Base-by-base conservation (phyloP, 2,888 invertebrate genomes). In the Ectemnius cavifrons region DNA sequence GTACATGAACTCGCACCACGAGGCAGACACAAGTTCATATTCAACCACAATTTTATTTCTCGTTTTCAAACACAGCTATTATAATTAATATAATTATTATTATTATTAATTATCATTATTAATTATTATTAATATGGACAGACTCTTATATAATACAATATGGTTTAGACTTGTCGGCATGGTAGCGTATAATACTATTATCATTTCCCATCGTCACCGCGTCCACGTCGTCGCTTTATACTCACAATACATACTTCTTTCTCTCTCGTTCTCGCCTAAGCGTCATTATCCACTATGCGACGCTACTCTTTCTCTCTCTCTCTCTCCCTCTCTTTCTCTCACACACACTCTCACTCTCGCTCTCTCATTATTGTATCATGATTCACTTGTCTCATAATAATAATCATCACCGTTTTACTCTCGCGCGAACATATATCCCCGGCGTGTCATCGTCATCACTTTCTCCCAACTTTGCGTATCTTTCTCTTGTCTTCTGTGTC, bases 41-140 rank as follows among this genome's bases (percentile, higher is more conserved):
- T 91, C 91, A 91, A 91, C 91, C 91, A 91, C 91, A 91, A 90
- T 91, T 37, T 91, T 91, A 91, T 91, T 91, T 91, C 89, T 90
- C 90, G 90, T 90, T 90, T 91, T 90, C 91, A 91, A 91, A 91
- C 91, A 91, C 91, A 91, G 89, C 90, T 90, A 90, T 91, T 90
- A 90, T 91, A 90, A 90, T 91, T 90, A 90, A 89, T 90, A 89
- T 90, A 87, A 89, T 91, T 88, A 90, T 91, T 86, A 89, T 89
- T 88, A 87, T 87, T 87, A 86, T 88, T 86, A 87, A 37, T 37
- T 37, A 37, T 37, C 37, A 37, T 37, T 37, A 37, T 37, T 37
- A 37, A 37, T 37, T 37, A 88, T 88, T 90, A 89, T 90, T 90
- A 91, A 88, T 91, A 90, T 90, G 90, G 91, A 90, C 90, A 90